Percentiles rank a stretch among this genome's conserved stretches.
phyloP scores from a whole-genome alignment of 1,140 invertebrate genomes.

The Muscidifurax raptorellus region DNA sequence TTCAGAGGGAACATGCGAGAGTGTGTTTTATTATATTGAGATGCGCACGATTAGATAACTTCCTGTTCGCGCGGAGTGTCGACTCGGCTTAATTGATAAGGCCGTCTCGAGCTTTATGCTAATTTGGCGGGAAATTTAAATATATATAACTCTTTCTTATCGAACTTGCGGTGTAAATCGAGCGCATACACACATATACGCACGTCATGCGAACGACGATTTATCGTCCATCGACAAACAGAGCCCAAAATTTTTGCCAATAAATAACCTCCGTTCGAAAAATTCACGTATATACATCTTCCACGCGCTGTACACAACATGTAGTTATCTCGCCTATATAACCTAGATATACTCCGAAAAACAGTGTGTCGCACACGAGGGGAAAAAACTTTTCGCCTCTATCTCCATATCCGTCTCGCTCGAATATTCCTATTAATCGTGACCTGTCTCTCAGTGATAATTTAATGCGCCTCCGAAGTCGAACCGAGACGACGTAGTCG shows the following conservation, averaged over 20 bases:
- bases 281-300: neutral
- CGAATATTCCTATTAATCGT: slow-evolving; percentile 40
- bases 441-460: slow-evolving; percentile 33
- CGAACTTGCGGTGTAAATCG: neutral
- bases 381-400: slow-evolving; percentile 15
- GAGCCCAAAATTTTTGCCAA: neutral
- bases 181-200: too few species aligned
- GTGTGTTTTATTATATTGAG: neutral
- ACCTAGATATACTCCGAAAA: neutral
- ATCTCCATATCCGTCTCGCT: neutral
- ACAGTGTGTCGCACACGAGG: neutral
- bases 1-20: too few species aligned
- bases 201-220: too few species aligned
- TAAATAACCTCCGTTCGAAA: neutral
- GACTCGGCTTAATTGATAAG: neutral
- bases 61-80: neutral
- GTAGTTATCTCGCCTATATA: neutral
- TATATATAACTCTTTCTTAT: neutral
- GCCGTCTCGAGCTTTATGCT: neutral
- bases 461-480: slow-evolving; percentile 35
- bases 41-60: neutral
- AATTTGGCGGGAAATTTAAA: neutral
- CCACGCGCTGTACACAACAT: neutral
- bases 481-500: neutral
- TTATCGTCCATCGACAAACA: neutral